A percentile compares a stretch with the other conserved stretches of the same genome.
phyloP scores from a whole-genome alignment of 2,113 vertebrate species.

The Acanthochromis polyacanthus region DNA sequence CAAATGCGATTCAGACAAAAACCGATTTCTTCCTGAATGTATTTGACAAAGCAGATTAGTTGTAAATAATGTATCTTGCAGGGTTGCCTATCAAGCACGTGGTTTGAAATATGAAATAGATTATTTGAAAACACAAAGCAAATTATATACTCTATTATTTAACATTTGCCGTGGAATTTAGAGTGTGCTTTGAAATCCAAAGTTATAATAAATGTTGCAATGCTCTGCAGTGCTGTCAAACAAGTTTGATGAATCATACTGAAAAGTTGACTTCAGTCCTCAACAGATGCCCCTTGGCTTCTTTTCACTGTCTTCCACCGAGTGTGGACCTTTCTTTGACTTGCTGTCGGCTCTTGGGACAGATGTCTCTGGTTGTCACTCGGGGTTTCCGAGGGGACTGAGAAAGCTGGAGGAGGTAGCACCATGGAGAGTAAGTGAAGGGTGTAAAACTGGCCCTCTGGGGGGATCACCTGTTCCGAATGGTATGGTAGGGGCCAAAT shows the following conservation, averaged over 20 bases:
- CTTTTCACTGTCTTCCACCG: neutral
- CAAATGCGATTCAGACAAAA: neutral
- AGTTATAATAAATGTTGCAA: neutral
- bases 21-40: neutral
- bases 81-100: neutral
- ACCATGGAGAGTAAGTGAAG: slow-evolving; percentile 55
- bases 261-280: slow-evolving; percentile 36
- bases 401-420: slow-evolving; percentile 40
- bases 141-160: slow-evolving; percentile 10
- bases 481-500: slow-evolving; percentile 25
- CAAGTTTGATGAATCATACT: slow-evolving; percentile 7
- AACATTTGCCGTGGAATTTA: neutral
- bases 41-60: slow-evolving; percentile 5
- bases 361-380: slow-evolving; percentile 66
- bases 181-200: neutral
- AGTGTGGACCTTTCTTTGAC: slow-evolving; percentile 26
- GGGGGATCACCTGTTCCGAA: slow-evolving; percentile 68
- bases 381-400: slow-evolving; percentile 15
- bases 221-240: slow-evolving; percentile 25
- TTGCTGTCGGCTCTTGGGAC: slow-evolving; percentile 55
- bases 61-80: neutral
- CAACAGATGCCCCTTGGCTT: slow-evolving; percentile 25
- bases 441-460: slow-evolving; percentile 62
- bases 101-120: slow-evolving; percentile 1
- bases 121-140: neutral